These are phyloP conservation scores for Anarhynchus alexandrinus DNA, from an alignment of 2,113 vertebrate genomes.

Conservation along the genomic window DNA sequence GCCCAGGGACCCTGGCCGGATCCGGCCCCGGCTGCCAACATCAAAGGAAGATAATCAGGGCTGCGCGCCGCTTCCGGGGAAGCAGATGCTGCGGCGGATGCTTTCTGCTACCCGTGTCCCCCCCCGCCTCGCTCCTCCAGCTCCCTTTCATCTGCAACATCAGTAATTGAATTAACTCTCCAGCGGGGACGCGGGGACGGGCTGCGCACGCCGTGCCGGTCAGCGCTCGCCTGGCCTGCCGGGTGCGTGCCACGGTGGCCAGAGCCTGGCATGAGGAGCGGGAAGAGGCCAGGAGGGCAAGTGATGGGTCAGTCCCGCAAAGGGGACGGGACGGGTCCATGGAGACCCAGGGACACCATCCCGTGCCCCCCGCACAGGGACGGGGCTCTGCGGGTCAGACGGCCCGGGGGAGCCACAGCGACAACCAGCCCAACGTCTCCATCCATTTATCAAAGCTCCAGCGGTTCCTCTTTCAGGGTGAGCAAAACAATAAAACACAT, in stretches of 20 bases:
- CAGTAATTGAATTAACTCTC: background rate
- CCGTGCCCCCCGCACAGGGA: fast-evolving
- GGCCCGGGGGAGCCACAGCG: background rate
- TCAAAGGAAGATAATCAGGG: background rate
- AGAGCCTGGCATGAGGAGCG: background rate
- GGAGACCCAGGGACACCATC: background rate
- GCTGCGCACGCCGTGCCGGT: background rate
- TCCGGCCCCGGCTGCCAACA: background rate
- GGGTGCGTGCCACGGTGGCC: fast-evolving
- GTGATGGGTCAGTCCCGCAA: fast-evolving
- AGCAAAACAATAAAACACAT: slow-evolving; percentile 51
- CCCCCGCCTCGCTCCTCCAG: background rate
- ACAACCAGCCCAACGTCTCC: background rate
- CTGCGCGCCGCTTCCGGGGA: background rate
- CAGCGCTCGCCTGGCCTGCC: background rate
- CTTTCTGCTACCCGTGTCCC: fast-evolving
- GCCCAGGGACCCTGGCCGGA: background rate
- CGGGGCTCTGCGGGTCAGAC: background rate
- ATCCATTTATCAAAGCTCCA: slow-evolving; percentile 9
- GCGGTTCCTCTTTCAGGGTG: slow-evolving; percentile 43
- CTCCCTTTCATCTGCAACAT: background rate
- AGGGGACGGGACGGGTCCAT: fast-evolving
- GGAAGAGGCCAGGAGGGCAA: background rate
- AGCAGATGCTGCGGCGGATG: background rate
- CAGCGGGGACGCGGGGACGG: background rate